phyloP scores from a whole-genome alignment of 2,888 invertebrate genomes.

The Mechanitis messenoides region DNA sequence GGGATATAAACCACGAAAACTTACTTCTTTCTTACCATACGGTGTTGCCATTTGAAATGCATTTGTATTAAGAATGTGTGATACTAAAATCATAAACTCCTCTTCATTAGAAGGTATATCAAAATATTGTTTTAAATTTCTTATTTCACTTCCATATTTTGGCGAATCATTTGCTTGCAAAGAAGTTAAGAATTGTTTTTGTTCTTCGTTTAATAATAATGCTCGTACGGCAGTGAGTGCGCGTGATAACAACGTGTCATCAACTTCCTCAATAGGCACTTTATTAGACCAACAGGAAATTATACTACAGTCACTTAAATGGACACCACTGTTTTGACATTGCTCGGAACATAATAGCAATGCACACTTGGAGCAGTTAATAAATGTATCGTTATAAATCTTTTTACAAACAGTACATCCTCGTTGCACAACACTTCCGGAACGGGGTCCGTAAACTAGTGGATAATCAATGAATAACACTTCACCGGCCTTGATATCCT shows the following conservation, averaged over 20 bases:
- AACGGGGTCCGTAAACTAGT: conserved; percentile 82
- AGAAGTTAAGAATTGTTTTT: conserved; percentile 67
- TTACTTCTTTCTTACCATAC: conserved; percentile 65
- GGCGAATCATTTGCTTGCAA: conserved; percentile 74
- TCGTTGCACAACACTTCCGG: conserved; percentile 70
- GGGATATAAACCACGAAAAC: conserved; percentile 80
- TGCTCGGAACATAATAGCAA: conserved; percentile 81
- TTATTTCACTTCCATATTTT: conserved; percentile 77
- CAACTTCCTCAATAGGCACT: conserved; percentile 58
- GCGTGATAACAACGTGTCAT: conserved; percentile 53
- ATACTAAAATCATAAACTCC: conserved; percentile 75
- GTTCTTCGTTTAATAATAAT: conserved; percentile 58
- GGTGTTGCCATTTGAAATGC: conserved; percentile 78
- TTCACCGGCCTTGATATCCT: conserved; percentile 81
- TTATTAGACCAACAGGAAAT: conserved; percentile 77
- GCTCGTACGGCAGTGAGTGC: conserved; percentile 61
- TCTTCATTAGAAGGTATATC: conserved; percentile 75
- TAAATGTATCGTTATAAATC: conserved; percentile 53
- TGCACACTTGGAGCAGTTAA: conserved; percentile 80
- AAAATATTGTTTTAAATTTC: conserved; percentile 67
- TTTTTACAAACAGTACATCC: conserved; percentile 82
- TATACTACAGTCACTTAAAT: conserved; percentile 80
- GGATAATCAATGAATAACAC: conserved; percentile 83
- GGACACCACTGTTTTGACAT: conserved; percentile 78
- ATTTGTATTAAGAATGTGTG: conserved; percentile 80